Evolutionary conservation across 2,888 invertebrate genomes (phyloP).

Genomic region (Calephelis perditalis): DNA sequence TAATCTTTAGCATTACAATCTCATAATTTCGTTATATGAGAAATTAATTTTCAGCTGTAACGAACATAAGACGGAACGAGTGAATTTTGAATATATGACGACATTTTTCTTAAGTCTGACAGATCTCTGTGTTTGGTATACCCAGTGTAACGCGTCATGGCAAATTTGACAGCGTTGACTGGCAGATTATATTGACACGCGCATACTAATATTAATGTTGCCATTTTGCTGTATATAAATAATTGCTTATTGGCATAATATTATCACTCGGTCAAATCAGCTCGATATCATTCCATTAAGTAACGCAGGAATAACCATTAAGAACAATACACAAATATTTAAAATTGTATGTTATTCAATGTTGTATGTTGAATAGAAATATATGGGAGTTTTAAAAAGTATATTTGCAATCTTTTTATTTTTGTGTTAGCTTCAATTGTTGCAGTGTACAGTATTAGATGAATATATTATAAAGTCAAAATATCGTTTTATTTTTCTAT

Average conservation of each 20-base stretch:
- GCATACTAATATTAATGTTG: conserved; percentile 22
- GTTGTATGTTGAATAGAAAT: conserved; percentile 71
- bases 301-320: conserved; percentile 50
- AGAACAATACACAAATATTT: conserved; percentile 45
- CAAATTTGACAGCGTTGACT: neutral
- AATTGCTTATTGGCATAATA: conserved; percentile 35
- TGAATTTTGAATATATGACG: too few species aligned
- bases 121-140: too few species aligned
- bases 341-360: conserved; percentile 64
- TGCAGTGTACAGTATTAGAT: conserved; percentile 67
- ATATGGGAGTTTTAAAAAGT: conserved; percentile 58
- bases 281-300: conserved; percentile 71
- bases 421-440: conserved; percentile 51
- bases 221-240: conserved; percentile 36
- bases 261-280: conserved; percentile 47
- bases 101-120: too few species aligned
- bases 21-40: too few species aligned
- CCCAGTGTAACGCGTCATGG: too few species aligned
- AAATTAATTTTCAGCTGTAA: too few species aligned
- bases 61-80: too few species aligned
- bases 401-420: conserved; percentile 52
- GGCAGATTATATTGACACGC: conserved; percentile 17
- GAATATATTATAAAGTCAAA: conserved; percentile 60
- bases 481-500: conserved; percentile 45
- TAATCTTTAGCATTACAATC: too few species aligned